phyloP scores from a whole-genome alignment of 2,113 vertebrate species.

The Hiodon tergisus region DNA sequence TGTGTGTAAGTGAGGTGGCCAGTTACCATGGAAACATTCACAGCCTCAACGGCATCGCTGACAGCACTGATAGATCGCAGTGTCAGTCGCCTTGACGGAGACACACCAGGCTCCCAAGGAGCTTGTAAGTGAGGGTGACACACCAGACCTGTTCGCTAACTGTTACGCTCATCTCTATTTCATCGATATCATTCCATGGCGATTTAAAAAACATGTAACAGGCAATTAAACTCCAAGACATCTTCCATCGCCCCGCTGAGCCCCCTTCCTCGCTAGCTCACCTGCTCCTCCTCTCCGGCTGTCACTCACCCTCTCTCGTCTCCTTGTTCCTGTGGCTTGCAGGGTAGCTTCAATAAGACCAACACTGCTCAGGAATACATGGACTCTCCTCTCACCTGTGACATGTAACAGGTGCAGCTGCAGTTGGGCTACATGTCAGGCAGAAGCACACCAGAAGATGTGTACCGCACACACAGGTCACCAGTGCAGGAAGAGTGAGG shows the following conservation, averaged over 20 bases:
- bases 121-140: neutral
- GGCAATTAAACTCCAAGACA: slow-evolving; percentile 7
- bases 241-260: neutral
- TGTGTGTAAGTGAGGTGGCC: slow-evolving; percentile 39
- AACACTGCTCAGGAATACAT: neutral
- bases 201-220: neutral
- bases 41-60: slow-evolving; percentile 17
- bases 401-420: too few relatives aligned
- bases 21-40: slow-evolving; percentile 65
- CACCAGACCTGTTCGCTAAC: neutral
- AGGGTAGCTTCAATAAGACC: slow-evolving; percentile 10
- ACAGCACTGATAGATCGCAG: slow-evolving; percentile 52
- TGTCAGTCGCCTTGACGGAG: slow-evolving; percentile 17
- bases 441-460: slow-evolving; percentile 13
- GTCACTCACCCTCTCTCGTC: slow-evolving; percentile 27
- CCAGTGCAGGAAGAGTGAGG: too few relatives aligned
- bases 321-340: slow-evolving; percentile 34
- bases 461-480: neutral
- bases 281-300: slow-evolving; percentile 24
- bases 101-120: neutral
- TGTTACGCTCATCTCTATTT: neutral
- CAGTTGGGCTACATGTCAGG: too few relatives aligned
- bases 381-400: too few relatives aligned
- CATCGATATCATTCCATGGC: neutral
- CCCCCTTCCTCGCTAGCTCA: slow-evolving; percentile 23